Base-by-base conservation (phyloP, 2,888 invertebrate genomes). In the Chaetoderma sp. region DNA sequence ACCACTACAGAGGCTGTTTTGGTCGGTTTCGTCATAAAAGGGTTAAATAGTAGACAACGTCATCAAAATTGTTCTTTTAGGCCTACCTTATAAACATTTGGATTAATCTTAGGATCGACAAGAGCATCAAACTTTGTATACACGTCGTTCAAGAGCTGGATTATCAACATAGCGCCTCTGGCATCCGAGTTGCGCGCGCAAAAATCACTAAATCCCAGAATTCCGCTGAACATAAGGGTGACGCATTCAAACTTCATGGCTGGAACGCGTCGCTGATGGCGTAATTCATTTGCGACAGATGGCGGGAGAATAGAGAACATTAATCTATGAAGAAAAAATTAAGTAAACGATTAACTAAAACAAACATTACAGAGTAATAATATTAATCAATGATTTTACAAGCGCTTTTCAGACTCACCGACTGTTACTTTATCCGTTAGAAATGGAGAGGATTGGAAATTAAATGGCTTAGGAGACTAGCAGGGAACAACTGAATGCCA, bases 81-180 rank as follows among this genome's bases (percentile, higher is more conserved):
- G 36, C 55, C 49, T 86, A 95, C 96, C 93, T 97, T 97, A 84
- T 96, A 97, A 58, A 96, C 94, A 85, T 96, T 94, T 39, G 95
- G 94, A 88, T 96, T 96, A 77, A 92, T 91, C 83, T 93, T 94
- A 4, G 95, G 94, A 87, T 96, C 96, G 10, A 96, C 95, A 45
- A 97, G 90, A 44, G 93, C 94, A 87, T 97, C 97, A 81, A 96
- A 96, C 3, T 95, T 93, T 0, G 95, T 96, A 86, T 97, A 97
- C 71, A 97, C 90, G 83, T 94, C 92, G 86, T 97, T 97, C 55
- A 97, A 90, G 91, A 96, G 93, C 86, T 93, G 91, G 8, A 97
- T 96, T 72, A 97, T 96, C 89, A 95, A 95, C 94, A 96, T 96
- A 49, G 96, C 96, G 0, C 96, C 96, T 75, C 92, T 92, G 5